Evolutionary conservation across 2,888 invertebrate species (phyloP).

Genomic region (Mactromeris polynyma): DNA sequence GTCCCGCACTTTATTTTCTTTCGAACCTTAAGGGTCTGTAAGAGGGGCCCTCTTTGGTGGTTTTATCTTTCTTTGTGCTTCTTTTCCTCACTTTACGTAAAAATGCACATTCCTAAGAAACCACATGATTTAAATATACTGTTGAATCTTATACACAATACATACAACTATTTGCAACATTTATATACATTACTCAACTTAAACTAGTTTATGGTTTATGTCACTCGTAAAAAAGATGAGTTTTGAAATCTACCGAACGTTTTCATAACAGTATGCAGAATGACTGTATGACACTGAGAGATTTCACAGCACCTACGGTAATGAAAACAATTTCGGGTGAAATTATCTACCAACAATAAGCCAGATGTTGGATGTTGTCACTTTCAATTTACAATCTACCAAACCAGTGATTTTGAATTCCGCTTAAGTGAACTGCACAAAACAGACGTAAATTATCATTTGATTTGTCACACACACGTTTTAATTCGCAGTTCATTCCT

Average conservation of each 20-base stretch:
- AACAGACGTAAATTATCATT: slow-evolving; percentile 26
- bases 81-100: too few species aligned
- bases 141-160: too few species aligned
- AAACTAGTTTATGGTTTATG: too few species aligned
- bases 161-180: too few species aligned
- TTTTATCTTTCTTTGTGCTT: too few species aligned
- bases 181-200: too few species aligned
- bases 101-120: too few species aligned
- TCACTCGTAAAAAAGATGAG: neutral
- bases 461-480: slow-evolving; percentile 13
- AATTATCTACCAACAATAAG: neutral
- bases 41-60: too few species aligned
- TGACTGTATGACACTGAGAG: neutral
- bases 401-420: slow-evolving; percentile 6
- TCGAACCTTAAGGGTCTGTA: too few species aligned
- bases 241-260: neutral
- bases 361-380: neutral
- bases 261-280: neutral
- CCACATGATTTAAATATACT: too few species aligned
- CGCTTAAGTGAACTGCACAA: neutral
- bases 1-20: too few species aligned
- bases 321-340: neutral
- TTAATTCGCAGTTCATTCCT: slow-evolving; percentile 4
- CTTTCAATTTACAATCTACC: slow-evolving; percentile 4
- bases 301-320: neutral